Evolutionary conservation across 2,888 invertebrate species (phyloP).

Genomic region (Linyphia triangularis): DNA sequence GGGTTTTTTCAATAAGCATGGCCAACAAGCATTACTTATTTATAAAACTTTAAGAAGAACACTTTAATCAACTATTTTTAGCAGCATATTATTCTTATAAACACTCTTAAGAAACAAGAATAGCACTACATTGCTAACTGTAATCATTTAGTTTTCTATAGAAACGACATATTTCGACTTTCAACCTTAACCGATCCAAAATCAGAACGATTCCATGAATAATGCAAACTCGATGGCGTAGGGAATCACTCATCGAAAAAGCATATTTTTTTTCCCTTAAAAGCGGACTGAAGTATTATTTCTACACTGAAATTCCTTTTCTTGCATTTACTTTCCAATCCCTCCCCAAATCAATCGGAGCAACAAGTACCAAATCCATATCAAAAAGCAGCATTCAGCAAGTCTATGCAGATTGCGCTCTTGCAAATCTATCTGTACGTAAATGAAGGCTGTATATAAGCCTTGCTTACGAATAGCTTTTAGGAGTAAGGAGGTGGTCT

Average conservation of each 20-base stretch:
- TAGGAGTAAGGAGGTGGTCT: neutral
- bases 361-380: slow-evolving; percentile 39
- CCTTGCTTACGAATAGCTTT: neutral
- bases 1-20: too few species aligned
- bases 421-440: slow-evolving; percentile 56
- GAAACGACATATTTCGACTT: neutral
- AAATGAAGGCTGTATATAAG: slow-evolving; percentile 38
- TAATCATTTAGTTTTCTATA: slow-evolving; percentile 61
- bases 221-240: slow-evolving; percentile 58
- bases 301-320: neutral
- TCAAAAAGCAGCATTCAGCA: slow-evolving; percentile 1
- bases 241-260: slow-evolving; percentile 26
- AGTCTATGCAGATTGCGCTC: slow-evolving; percentile 33
- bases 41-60: too few species aligned
- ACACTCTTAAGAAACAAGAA: too few species aligned
- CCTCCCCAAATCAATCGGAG: slow-evolving; percentile 44
- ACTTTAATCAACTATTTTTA: too few species aligned
- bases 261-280: slow-evolving; percentile 17
- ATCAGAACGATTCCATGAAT: slow-evolving; percentile 60
- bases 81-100: too few species aligned
- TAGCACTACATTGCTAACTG: too few species aligned
- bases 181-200: neutral
- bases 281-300: too few species aligned
- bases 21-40: too few species aligned
- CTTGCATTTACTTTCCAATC: slow-evolving; percentile 26